Percentiles rank a stretch among this genome's conserved stretches.
phyloP scores from a whole-genome alignment of 2,888 invertebrate species.

The Dendrolimus pini region DNA sequence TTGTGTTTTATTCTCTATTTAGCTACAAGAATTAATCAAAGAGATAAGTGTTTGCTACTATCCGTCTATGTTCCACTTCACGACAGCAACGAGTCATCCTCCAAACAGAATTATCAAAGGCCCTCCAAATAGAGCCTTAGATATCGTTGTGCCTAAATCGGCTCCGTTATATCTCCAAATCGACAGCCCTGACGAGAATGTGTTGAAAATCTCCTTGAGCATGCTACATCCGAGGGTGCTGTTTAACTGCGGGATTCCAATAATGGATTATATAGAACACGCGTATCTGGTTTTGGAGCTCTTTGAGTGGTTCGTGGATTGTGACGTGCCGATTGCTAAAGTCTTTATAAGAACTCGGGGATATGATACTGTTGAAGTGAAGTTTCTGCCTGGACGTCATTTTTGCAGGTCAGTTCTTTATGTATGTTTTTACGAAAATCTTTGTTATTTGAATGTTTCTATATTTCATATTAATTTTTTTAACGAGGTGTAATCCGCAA shows the following conservation, averaged over 20 bases:
- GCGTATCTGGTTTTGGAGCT: conserved; percentile 49
- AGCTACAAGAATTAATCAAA: conserved; percentile 33
- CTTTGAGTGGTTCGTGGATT: conserved; percentile 56
- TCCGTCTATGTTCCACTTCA: conserved; percentile 47
- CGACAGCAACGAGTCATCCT: conserved; percentile 42
- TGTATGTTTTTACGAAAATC: too few relatives aligned
- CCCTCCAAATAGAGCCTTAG: conserved; percentile 25
- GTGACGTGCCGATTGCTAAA: conserved; percentile 32
- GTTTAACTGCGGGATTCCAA: conserved; percentile 36
- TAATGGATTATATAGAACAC: conserved; percentile 43
- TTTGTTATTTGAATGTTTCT: neutral
- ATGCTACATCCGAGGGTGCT: conserved; percentile 50
- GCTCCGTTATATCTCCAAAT: conserved; percentile 59
- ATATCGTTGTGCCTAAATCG: conserved; percentile 42
- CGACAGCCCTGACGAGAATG: conserved; percentile 44
- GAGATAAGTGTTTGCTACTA: conserved; percentile 29
- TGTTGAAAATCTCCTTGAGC: conserved; percentile 37
- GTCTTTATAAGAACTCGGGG: conserved; percentile 41
- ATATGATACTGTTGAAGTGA: conserved; percentile 42
- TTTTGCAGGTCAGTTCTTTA: conserved; percentile 42
- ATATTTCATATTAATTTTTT: neutral
- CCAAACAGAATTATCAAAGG: conserved; percentile 33
- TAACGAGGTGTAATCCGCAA: too few relatives aligned
- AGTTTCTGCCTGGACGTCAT: conserved; percentile 53
- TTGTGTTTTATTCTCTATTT: conserved; percentile 12